phyloP scores from a whole-genome alignment of 2,797 vertebrate genomes.

The Gallinago solitaria region DNA sequence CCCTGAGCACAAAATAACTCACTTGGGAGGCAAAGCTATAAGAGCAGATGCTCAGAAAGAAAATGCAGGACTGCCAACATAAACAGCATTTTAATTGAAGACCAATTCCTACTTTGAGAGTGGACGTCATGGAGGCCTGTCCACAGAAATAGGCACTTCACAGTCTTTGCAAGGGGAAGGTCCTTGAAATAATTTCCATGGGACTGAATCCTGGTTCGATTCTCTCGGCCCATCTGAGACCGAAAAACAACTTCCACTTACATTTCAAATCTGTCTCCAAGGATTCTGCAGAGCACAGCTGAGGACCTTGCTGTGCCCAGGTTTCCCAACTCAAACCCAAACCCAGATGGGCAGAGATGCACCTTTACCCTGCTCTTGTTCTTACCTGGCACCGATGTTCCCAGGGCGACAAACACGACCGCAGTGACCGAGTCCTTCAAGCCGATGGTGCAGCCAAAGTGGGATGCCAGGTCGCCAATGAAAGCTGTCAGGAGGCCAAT shows the following conservation, averaged over 20 bases:
- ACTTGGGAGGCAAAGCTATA: neutral
- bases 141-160: neutral
- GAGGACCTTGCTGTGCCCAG: neutral
- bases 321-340: neutral
- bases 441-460: slow-evolving; percentile 96
- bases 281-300: neutral
- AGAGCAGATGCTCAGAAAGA: neutral
- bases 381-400: slow-evolving; percentile 95
- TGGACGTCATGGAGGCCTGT: neutral
- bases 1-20: neutral
- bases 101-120: neutral
- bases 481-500: slow-evolving; percentile 93
- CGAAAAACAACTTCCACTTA: neutral
- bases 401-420: slow-evolving; percentile 93
- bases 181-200: neutral
- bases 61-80: neutral
- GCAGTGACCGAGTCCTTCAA: slow-evolving; percentile 97
- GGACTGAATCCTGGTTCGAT: neutral
- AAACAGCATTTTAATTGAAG: neutral
- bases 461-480: slow-evolving; percentile 95
- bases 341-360: neutral
- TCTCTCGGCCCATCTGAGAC: neutral
- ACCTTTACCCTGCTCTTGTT: neutral
- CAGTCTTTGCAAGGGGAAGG: neutral
- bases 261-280: neutral